These are phyloP conservation scores for Setipinna tenuifilis DNA, from an alignment of 2,797 vertebrate genomes.

Conservation along the genomic window DNA sequence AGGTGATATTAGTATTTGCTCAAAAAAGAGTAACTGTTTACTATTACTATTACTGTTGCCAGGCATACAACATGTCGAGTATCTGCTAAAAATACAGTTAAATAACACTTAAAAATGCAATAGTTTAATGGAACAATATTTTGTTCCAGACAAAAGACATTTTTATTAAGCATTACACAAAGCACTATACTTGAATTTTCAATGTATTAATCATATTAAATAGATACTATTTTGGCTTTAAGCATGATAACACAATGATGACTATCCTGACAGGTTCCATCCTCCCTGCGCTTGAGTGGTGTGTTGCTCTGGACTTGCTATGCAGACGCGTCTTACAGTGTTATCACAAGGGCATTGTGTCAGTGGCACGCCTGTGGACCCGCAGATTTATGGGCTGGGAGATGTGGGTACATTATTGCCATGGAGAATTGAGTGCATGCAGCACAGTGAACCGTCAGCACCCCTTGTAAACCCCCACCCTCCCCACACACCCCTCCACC, in stretches of 20 bases:
- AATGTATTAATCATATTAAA: neutral
- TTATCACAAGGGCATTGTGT: constrained; percentile 69
- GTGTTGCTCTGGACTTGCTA: neutral
- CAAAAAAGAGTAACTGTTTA: neutral
- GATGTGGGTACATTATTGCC: constrained; percentile 59
- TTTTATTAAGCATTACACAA: too few relatives aligned
- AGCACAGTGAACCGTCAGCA: constrained; percentile 3
- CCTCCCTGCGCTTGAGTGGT: neutral
- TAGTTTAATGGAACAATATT: neutral
- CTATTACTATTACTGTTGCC: neutral
- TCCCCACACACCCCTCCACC: constrained; percentile 52
- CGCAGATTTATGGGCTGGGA: constrained; percentile 62
- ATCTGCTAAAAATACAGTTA: neutral
- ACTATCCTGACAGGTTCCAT: neutral
- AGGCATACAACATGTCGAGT: neutral
- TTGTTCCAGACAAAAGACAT: too few relatives aligned
- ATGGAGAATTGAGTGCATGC: constrained; percentile 66
- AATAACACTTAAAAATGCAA: neutral
- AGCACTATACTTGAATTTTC: neutral
- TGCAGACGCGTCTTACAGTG: constrained; percentile 23
- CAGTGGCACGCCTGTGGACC: constrained; percentile 58
- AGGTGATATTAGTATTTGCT: neutral
- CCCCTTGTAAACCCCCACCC: neutral
- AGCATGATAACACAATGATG: neutral
- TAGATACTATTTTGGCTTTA: neutral